phyloP scores from a whole-genome alignment of 2,113 vertebrate species.

The Mastomys natalensis region DNA sequence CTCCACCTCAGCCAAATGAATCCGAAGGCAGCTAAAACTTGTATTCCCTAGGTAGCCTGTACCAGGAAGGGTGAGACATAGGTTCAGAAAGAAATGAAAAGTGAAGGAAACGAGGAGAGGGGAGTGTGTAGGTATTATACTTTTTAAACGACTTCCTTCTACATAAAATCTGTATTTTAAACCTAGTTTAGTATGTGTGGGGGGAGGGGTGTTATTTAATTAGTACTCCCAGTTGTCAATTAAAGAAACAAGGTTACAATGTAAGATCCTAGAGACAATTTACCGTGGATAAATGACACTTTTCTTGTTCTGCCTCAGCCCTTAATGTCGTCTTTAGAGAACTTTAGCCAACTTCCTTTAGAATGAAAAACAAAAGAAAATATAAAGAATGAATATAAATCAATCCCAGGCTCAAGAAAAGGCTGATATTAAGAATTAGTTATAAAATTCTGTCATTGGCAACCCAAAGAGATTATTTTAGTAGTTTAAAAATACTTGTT shows the following conservation, averaged over 20 bases:
- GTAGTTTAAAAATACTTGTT: not conserved
- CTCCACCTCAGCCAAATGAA: not conserved
- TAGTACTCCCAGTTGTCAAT: not conserved
- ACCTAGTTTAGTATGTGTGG: not conserved
- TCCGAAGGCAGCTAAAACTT: not conserved
- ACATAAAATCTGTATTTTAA: slow-evolving; percentile 26
- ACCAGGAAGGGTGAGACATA: not conserved
- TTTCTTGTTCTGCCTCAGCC: not conserved
- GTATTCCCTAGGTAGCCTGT: not conserved
- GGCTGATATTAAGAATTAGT: not conserved
- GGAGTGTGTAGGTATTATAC: not conserved
- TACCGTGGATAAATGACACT: not conserved
- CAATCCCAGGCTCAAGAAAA: slow-evolving; percentile 51
- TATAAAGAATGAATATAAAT: not conserved
- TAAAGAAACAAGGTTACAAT: not conserved
- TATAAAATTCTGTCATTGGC: not conserved
- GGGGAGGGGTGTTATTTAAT: not conserved
- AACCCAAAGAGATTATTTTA: not conserved
- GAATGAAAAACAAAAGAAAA: slow-evolving; percentile 22
- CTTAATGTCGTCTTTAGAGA: slow-evolving; percentile 25
- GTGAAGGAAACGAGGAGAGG: not conserved
- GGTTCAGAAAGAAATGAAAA: slow-evolving; percentile 4
- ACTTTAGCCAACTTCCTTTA: not conserved
- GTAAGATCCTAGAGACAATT: not conserved
- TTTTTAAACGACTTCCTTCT: slow-evolving; percentile 17